Percentiles rank a stretch among this genome's conserved stretches.
Evolutionary conservation across 2,888 invertebrate genomes (phyloP).

Genomic region (Eilema depressum): DNA sequence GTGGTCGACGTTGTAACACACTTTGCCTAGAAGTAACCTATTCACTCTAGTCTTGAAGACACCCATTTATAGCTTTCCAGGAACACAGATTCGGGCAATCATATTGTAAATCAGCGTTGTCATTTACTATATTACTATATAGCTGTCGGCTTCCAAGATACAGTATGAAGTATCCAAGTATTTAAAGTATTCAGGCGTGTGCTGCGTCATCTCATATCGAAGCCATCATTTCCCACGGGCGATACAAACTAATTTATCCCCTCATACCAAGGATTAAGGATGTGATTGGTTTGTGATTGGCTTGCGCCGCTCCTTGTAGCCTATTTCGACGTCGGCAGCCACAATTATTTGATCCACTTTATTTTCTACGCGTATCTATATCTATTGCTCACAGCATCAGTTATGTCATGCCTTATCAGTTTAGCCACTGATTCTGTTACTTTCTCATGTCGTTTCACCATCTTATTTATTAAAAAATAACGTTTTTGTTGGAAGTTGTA

Average conservation of each 20-base stretch:
- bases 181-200: constrained; percentile 52
- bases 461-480: background rate
- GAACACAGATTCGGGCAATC: no score
- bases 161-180: constrained; percentile 48
- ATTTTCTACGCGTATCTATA: constrained; percentile 60
- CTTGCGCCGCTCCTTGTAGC: constrained; percentile 48
- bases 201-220: constrained; percentile 60
- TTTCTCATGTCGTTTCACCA: background rate
- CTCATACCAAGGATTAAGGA: constrained; percentile 49
- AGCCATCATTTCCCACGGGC: constrained; percentile 64
- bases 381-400: constrained; percentile 22
- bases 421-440: background rate
- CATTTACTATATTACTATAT: background rate
- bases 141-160: constrained; percentile 20
- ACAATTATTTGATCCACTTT: constrained; percentile 70
- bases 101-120: background rate
- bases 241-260: constrained; percentile 48
- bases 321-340: constrained; percentile 50
- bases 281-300: constrained; percentile 59
- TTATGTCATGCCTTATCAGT: constrained; percentile 20
- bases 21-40: no score
- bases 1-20: no score
- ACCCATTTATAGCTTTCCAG: no score
- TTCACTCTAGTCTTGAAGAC: no score
- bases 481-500: background rate